Evolutionary conservation across 2,113 vertebrate genomes (phyloP).

Genomic region (Laticauda colubrina): DNA sequence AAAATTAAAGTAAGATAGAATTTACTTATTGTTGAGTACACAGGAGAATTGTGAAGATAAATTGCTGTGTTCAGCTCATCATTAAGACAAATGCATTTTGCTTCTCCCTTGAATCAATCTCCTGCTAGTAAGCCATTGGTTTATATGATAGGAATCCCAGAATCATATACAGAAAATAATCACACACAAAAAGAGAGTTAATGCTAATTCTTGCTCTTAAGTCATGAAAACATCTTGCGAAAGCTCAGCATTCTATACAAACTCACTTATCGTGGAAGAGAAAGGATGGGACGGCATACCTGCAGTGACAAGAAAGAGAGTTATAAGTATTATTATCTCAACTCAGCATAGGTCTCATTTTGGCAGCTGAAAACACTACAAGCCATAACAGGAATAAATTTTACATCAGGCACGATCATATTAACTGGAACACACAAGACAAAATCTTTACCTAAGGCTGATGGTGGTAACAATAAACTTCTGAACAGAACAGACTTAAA

Average conservation of each 20-base stretch:
- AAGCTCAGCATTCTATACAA: slow-evolving; percentile 8
- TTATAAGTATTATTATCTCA: slow-evolving; percentile 47
- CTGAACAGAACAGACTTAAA: slow-evolving; percentile 29
- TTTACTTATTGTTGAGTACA: not conserved
- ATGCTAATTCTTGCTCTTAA: not conserved
- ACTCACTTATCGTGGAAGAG: not conserved
- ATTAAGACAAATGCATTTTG: not conserved
- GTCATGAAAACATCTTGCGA: not conserved
- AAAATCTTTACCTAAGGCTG: slow-evolving; percentile 44
- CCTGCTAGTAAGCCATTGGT: not conserved
- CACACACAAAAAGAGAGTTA: not conserved
- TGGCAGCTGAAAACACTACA: slow-evolving; percentile 48
- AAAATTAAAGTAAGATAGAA: not conserved
- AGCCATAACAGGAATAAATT: slow-evolving; percentile 57
- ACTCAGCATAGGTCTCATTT: slow-evolving; percentile 22
- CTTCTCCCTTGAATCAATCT: not conserved
- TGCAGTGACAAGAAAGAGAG: slow-evolving; percentile 26
- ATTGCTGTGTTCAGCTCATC: not conserved
- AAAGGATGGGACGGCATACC: not conserved
- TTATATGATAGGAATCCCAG: not conserved
- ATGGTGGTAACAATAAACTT: slow-evolving; percentile 56
- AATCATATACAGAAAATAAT: not conserved
- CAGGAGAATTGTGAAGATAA: not conserved
- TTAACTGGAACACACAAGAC: slow-evolving; percentile 49
- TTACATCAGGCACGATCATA: slow-evolving; percentile 51